A percentile compares a stretch with the other conserved stretches of the same genome.
Evolutionary conservation across 2,888 invertebrate species (phyloP).

Genomic region (Hypolimnas misippus): DNA sequence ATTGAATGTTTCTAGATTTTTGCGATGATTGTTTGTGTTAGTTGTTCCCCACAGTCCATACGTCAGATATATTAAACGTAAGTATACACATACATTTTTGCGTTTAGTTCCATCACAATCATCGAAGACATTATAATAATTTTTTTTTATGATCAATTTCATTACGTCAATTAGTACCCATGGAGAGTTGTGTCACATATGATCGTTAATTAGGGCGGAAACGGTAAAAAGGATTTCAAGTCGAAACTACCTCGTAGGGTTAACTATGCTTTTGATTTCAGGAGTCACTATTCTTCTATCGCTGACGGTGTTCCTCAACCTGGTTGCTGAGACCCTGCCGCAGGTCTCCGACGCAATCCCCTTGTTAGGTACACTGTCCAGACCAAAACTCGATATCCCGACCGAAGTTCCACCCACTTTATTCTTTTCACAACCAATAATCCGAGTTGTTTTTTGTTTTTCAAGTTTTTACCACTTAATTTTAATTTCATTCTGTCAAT

Average conservation of each 20-base stretch:
- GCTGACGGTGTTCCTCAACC: slow-evolving; percentile 99
- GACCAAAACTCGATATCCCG: slow-evolving; percentile 64
- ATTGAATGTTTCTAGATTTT: slow-evolving; percentile 29
- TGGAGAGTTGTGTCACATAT: slow-evolving; percentile 56
- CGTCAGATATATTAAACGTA: slow-evolving; percentile 21
- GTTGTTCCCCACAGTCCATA: slow-evolving; percentile 25
- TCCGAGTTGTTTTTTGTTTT: slow-evolving; percentile 48
- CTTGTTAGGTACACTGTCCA: slow-evolving; percentile 95
- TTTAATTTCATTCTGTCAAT: slow-evolving; percentile 46
- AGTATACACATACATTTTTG: slow-evolving; percentile 19
- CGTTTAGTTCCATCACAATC: slow-evolving; percentile 13
- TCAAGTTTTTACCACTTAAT: slow-evolving; percentile 55
- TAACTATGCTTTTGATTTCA: slow-evolving; percentile 90
- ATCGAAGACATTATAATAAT: slow-evolving; percentile 2
- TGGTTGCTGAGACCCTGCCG: slow-evolving; percentile 99
- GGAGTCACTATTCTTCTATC: slow-evolving; percentile 99
- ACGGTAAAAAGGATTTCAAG: slow-evolving; percentile 28
- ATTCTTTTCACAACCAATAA: slow-evolving; percentile 57
- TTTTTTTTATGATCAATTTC: not conserved
- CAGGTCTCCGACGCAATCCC: slow-evolving; percentile 99
- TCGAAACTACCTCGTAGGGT: slow-evolving; percentile 53
- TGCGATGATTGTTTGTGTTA: slow-evolving; percentile 31
- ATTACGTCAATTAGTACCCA: slow-evolving; percentile 9
- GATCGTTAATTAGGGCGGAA: slow-evolving; percentile 13
- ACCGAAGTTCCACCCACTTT: slow-evolving; percentile 59